Conservation (phyloP, 2,797 vertebrate species). For the Eospalax fontanierii region DNA sequence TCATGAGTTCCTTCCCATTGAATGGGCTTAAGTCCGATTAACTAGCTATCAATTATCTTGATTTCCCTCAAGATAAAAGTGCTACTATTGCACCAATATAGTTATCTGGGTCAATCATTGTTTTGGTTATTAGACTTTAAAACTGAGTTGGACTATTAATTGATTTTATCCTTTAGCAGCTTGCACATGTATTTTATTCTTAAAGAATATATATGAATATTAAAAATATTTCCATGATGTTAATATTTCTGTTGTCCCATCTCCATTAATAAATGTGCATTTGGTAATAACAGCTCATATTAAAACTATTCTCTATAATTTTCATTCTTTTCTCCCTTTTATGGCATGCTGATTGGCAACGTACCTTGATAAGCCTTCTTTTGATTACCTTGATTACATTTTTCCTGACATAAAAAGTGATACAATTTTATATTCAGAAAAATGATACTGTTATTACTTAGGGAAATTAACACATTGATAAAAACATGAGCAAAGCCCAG, state of each 20-base stretch:
- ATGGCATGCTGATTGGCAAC: neutral
- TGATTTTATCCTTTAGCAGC: too few species aligned
- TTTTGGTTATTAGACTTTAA: too few species aligned
- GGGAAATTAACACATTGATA: neutral
- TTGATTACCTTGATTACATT: neutral
- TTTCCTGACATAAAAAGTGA: neutral
- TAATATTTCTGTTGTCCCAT: neutral
- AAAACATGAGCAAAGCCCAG: neutral
- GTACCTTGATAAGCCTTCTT: neutral
- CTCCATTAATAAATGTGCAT: neutral
- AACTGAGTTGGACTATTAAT: too few species aligned
- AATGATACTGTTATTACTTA: neutral
- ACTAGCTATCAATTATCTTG: too few species aligned
- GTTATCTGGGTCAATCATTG: too few species aligned
- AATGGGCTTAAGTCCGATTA: too few species aligned
- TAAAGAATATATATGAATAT: neutral
- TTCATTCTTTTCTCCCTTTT: neutral
- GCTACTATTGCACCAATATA: too few species aligned
- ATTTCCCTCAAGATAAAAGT: too few species aligned
- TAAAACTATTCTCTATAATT: neutral
- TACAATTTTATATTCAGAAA: neutral
- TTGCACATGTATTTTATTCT: neutral
- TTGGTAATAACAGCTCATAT: neutral
- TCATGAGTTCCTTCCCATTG: too few species aligned
- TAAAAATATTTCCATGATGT: neutral